Evolutionary conservation across 1,140 invertebrate genomes (phyloP), one percentile per base, ranked within the genome.

Genomic region (Stegodyphus mimosarum): DNA sequence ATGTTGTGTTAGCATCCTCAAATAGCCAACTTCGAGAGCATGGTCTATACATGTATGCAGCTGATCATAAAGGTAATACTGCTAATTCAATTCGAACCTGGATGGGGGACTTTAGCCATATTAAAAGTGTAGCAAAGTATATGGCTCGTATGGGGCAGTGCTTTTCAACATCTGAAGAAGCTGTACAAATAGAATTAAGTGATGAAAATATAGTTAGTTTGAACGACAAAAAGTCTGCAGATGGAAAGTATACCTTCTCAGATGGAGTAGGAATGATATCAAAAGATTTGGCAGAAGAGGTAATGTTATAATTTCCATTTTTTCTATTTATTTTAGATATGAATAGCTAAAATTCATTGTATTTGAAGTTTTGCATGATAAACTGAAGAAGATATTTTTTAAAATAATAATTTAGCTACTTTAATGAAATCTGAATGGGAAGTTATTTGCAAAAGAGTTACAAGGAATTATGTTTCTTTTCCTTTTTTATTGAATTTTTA

Each of bases 121-220:
- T 88, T 0, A 86, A 76, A 48, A 88, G 87, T 83, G 89, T 90
- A 33, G 87, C 89, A 6, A 90, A 90, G 74, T 88, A 88, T 75
- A 89, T 90, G 87, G 88, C 89, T 18, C 67, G 89, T 51, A 88
- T 90, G 86, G 89, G 89, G 13, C 89, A 89, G 60, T 88, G 88
- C 69, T 90, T 90, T 89, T 95, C 5, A 95, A 95, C 89, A 91
- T 95, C 74, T 93, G 93, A 17, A 89, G 91, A 73, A 95, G 96
- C 89, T 91, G 93, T 51, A 95, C 95, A 6, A 94, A 94, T 0
- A 93, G 94, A 88, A 95, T 95, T 90, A 92, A 94, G 3, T 90
- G 93, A 77, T 94, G 69, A 87, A 10, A 70, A 88, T 49, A 71
- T 87, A 13, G 50, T 86, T 48, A 49, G 63, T 55, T 71, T 83